Evolutionary conservation across 2,888 invertebrate species (phyloP).

Genomic region (Sminthurinus aureus): DNA sequence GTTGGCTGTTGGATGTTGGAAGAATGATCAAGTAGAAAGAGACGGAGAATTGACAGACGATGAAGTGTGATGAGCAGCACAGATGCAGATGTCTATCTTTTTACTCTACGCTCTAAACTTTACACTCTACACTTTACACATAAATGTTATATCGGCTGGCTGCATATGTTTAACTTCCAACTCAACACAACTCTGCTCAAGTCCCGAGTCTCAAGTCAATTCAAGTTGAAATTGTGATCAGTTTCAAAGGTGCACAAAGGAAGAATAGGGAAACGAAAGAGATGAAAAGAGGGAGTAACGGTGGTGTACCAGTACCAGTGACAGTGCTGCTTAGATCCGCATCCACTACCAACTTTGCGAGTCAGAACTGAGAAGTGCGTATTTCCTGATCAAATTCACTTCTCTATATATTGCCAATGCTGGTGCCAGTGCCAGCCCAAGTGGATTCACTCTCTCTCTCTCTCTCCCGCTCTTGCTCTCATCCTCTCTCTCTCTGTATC

Average conservation of each 20-base stretch:
- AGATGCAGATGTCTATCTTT: background rate
- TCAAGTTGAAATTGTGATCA: background rate
- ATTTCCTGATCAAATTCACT: conserved; percentile 28
- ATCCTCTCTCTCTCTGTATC: background rate
- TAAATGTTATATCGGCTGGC: background rate
- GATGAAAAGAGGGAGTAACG: background rate
- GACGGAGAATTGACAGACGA: background rate
- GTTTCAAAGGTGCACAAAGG: background rate
- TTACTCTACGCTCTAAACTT: background rate
- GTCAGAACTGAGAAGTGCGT: conserved; percentile 18
- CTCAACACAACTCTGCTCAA: background rate
- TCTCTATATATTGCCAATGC: background rate
- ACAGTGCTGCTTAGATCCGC: background rate
- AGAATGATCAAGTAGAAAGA: background rate
- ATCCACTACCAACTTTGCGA: background rate
- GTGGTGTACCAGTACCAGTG: background rate
- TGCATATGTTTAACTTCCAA: background rate
- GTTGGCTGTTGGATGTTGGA: no score
- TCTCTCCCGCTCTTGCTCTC: background rate
- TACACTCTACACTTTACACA: background rate
- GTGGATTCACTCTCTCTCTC: background rate
- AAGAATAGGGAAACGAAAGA: background rate
- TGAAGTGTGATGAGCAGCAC: background rate
- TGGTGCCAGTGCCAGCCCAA: background rate
- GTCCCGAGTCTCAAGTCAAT: background rate